Base-by-base conservation (phyloP, 2,797 vertebrate species). In the Remorina albescens region DNA sequence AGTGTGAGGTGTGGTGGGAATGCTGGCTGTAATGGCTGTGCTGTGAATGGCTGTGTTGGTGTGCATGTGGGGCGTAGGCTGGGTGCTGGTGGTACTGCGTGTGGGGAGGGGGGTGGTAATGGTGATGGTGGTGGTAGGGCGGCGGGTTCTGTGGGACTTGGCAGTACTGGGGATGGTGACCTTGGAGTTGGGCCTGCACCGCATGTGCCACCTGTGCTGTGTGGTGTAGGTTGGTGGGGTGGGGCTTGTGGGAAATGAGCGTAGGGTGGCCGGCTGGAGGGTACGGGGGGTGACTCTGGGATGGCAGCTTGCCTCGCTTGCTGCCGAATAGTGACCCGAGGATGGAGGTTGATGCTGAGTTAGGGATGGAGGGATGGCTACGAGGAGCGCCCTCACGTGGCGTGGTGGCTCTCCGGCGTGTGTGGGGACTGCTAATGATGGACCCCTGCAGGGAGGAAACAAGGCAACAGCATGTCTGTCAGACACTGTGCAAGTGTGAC, bases 341-440 rank as follows among this genome's bases (percentile, higher is more conserved):
- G 87, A 98, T 96, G 86, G 96, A 98, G 11, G 92, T 92, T 0
- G 92, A 89, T 79, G 96, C 96, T 9, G 96, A 95, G 90, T 96
- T 96, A 62, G 96, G 95, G 93, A 95, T 89, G 85, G 96, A 78
- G 91, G 95, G 94, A 67, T 95, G 95, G 92, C 95, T 91, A 90
- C 95, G 96, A 88, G 96, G 92, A 46, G 95, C 91, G 88, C 95
- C 95, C 89, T 96, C 96, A 1, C 93, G 95, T 83, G 95, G 95
- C 70, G 96, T 94, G 86, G 95, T 91, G 88, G 96, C 95, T 96
- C 97, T 97, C 91, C 95, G 96, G 88, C 94, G 95, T 72, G 95
- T 96, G 94, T 97, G 96, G 73, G 96, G 97, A 81, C 97, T 97
- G 96, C 95, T 99, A 99, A 98, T 99, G 98, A 96, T 98, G 97